Percentiles rank a stretch among this genome's conserved stretches.
These are phyloP conservation scores for Watsonalla cultraria DNA, from an alignment of 2,888 invertebrate genomes.

Conservation along the genomic window DNA sequence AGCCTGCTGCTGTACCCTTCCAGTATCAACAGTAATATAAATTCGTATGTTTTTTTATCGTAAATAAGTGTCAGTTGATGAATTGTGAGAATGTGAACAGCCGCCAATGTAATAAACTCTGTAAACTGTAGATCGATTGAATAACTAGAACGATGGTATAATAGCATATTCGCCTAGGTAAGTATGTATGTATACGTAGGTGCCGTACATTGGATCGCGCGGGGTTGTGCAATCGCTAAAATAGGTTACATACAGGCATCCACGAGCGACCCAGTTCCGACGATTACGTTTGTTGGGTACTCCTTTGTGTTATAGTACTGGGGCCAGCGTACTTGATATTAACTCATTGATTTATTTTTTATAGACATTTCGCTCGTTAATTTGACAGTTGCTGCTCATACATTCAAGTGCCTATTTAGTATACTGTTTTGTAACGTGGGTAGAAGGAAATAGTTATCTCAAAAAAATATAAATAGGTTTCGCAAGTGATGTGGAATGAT, in stretches of 20 bases:
- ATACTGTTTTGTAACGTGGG: too few species aligned
- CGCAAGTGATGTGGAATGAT: too few species aligned
- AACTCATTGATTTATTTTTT: not conserved
- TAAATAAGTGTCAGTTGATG: too few species aligned
- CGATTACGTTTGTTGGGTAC: constrained; percentile 32
- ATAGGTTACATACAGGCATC: constrained; percentile 57
- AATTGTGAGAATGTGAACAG: constrained; percentile 3
- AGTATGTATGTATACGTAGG: constrained; percentile 10
- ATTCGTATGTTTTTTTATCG: too few species aligned
- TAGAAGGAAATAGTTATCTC: too few species aligned
- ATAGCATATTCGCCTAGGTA: constrained; percentile 34
- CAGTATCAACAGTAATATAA: too few species aligned
- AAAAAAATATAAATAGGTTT: too few species aligned
- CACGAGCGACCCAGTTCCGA: constrained; percentile 45
- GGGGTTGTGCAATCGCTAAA: constrained; percentile 55
- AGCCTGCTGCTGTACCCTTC: too few species aligned
- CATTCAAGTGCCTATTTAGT: too few species aligned
- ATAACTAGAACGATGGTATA: constrained; percentile 41
- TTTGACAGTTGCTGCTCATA: too few species aligned
- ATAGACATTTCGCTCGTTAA: not conserved
- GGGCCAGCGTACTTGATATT: constrained; percentile 12
- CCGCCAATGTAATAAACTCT: constrained; percentile 23
- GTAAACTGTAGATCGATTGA: constrained; percentile 46
- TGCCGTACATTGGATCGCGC: constrained; percentile 25
- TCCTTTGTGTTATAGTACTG: constrained; percentile 34